These are phyloP conservation scores for Cynodonichthys magdalenae DNA, from an alignment of 2,797 vertebrate genomes.

Conservation along the genomic window DNA sequence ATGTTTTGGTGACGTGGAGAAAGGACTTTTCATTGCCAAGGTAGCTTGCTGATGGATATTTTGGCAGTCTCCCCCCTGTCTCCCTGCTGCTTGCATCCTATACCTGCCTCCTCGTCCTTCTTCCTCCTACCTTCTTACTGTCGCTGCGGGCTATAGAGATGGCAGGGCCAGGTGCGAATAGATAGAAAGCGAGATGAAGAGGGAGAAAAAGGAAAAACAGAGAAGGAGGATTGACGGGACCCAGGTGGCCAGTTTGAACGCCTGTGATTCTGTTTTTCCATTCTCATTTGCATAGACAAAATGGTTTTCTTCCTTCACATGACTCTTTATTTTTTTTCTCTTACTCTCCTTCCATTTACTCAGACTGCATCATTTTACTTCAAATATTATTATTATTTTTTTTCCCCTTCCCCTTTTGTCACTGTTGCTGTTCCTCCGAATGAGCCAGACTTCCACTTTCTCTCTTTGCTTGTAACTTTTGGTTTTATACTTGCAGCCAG, in stretches of 20 bases:
- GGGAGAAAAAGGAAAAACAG: constrained; percentile 19
- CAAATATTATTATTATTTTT: constrained; percentile 37
- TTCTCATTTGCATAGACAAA: constrained; percentile 69
- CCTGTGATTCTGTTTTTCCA: constrained; percentile 43
- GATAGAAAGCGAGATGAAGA: constrained; percentile 28
- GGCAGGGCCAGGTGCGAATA: constrained; percentile 60
- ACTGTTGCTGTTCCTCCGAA: constrained; percentile 32
- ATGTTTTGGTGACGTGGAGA: constrained; percentile 35
- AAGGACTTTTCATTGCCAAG: constrained; percentile 36
- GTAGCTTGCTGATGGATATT: constrained; percentile 57
- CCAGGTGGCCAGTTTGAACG: constrained; percentile 64
- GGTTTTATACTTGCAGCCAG: constrained; percentile 44
- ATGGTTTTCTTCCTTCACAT: constrained; percentile 44
- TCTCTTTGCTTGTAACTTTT: constrained; percentile 28
- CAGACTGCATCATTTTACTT: constrained; percentile 41
- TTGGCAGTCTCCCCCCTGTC: constrained; percentile 45
- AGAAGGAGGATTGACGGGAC: constrained; percentile 53
- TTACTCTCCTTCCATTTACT: constrained; percentile 40
- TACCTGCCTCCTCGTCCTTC: constrained; percentile 33
- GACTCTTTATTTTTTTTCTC: constrained; percentile 39
- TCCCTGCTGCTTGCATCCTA: constrained; percentile 46
- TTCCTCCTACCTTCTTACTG: constrained; percentile 27
- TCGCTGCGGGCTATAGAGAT: constrained; percentile 46
- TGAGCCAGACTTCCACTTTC: constrained; percentile 35
- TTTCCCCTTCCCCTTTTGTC: neutral